Evolutionary conservation across 1,140 invertebrate genomes (phyloP).

Genomic region (Phthorimaea operculella): DNA sequence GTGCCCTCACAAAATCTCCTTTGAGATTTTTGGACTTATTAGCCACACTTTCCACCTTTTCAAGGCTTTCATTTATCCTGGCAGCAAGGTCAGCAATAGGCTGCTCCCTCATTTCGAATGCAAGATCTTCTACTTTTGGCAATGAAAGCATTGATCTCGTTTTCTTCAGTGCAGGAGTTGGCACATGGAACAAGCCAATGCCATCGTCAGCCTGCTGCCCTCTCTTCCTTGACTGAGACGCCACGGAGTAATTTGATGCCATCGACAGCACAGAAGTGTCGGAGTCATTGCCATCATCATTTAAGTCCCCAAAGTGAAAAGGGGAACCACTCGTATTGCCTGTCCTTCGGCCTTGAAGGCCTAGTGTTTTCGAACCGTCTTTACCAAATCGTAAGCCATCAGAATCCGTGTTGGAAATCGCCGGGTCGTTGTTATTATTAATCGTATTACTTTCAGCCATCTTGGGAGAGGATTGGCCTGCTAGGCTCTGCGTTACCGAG

Average conservation of each 20-base stretch:
- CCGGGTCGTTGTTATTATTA: not conserved
- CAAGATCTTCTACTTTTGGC: not conserved
- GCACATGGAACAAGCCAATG: not conserved
- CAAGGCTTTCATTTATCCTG: not conserved
- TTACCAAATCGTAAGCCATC: not conserved
- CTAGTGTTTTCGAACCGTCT: too few relatives aligned
- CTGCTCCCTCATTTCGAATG: not conserved
- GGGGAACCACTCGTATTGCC: too few relatives aligned
- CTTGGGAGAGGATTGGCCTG: not conserved
- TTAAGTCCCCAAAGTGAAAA: not conserved
- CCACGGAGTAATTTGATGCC: not conserved
- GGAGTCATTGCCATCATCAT: not conserved
- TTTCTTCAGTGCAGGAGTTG: constrained; percentile 4
- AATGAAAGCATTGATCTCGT: not conserved
- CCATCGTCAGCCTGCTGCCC: not conserved
- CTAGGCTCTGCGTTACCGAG: not conserved
- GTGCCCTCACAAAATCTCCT: not conserved
- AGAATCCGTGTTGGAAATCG: not conserved
- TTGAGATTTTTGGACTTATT: not conserved
- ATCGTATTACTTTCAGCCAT: too few relatives aligned
- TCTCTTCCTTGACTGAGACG: not conserved
- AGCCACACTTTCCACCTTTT: not conserved
- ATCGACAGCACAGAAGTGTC: not conserved
- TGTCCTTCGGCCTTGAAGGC: too few relatives aligned
- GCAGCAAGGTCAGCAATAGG: not conserved